Evolutionary conservation across 2,888 invertebrate genomes (phyloP).

Genomic region (Cryptophagus acutangulus): DNA sequence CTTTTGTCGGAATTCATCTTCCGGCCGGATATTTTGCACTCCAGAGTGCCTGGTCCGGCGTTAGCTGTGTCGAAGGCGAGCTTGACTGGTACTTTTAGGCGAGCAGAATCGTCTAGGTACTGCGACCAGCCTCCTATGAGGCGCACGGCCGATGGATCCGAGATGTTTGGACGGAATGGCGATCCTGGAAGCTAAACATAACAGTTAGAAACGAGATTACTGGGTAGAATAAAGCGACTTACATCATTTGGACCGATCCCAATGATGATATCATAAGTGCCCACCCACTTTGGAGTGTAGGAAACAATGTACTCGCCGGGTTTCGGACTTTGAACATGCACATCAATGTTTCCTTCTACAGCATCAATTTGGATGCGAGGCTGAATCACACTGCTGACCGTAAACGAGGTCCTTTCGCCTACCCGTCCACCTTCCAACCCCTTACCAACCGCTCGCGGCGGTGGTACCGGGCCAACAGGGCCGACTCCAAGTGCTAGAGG

Average conservation of each 20-base stretch:
- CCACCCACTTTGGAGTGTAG: constrained; percentile 88
- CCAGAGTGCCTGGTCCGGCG: constrained; percentile 82
- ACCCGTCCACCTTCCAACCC: constrained; percentile 66
- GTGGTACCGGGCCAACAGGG: constrained; percentile 55
- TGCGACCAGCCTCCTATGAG: constrained; percentile 86
- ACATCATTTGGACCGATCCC: constrained; percentile 49
- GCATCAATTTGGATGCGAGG: constrained; percentile 60
- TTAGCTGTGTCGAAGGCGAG: constrained; percentile 83
- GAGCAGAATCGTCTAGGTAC: constrained; percentile 67
- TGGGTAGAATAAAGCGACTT: constrained; percentile 26
- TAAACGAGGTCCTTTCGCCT: constrained; percentile 67
- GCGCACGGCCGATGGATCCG: constrained; percentile 66
- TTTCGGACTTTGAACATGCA: constrained; percentile 47
- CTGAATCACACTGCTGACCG: constrained; percentile 57
- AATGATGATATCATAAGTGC: constrained; percentile 83
- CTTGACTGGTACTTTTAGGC: constrained; percentile 69
- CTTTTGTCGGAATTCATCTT: constrained; percentile 51
- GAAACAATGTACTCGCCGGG: constrained; percentile 84
- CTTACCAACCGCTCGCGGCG: constrained; percentile 60
- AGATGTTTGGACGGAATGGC: constrained; percentile 62
- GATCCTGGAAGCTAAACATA: constrained; percentile 51
- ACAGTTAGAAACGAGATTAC: not conserved
- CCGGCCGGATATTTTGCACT: constrained; percentile 61
- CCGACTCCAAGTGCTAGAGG: constrained; percentile 58
- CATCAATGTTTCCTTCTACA: constrained; percentile 56